A percentile compares a stretch with the other conserved stretches of the same genome.
phyloP scores from a whole-genome alignment of 2,113 vertebrate species.

The Scolopax mira region DNA sequence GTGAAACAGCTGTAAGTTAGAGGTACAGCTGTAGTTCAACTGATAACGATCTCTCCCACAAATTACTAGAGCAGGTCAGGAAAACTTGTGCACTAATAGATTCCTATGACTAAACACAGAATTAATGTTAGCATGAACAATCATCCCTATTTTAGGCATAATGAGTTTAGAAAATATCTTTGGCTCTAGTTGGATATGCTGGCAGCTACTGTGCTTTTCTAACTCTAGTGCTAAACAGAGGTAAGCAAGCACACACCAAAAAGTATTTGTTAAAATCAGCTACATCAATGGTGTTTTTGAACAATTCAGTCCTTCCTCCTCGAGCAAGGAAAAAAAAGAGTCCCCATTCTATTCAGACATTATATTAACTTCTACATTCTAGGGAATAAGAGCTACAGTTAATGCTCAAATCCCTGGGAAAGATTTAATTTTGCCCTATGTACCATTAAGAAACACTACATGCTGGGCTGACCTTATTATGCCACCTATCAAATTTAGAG shows the following conservation, averaged over 20 bases:
- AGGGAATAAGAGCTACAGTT: not conserved
- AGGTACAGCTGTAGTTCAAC: not conserved
- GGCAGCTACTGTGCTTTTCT: not conserved
- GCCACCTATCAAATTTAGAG: slow-evolving; percentile 50
- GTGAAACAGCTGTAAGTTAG: not conserved
- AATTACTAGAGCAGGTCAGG: not conserved
- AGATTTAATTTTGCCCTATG: slow-evolving; percentile 16
- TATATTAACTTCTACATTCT: not conserved
- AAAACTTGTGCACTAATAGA: not conserved
- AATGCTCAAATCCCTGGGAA: slow-evolving; percentile 24
- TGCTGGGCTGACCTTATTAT: slow-evolving; percentile 43
- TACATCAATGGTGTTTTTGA: not conserved
- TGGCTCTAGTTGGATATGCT: not conserved
- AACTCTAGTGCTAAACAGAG: not conserved
- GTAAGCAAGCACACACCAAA: not conserved
- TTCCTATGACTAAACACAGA: not conserved
- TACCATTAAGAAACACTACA: slow-evolving; percentile 22
- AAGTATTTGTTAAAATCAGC: not conserved
- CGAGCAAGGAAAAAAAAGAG: not conserved
- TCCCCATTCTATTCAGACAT: not conserved
- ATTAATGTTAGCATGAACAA: slow-evolving; percentile 8
- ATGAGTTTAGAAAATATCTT: slow-evolving; percentile 6
- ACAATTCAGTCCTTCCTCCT: not conserved
- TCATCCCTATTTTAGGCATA: slow-evolving; percentile 32
- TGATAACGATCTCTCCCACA: not conserved